phyloP scores from a whole-genome alignment of 2,888 invertebrate genomes.

The Ditula angustiorana region DNA sequence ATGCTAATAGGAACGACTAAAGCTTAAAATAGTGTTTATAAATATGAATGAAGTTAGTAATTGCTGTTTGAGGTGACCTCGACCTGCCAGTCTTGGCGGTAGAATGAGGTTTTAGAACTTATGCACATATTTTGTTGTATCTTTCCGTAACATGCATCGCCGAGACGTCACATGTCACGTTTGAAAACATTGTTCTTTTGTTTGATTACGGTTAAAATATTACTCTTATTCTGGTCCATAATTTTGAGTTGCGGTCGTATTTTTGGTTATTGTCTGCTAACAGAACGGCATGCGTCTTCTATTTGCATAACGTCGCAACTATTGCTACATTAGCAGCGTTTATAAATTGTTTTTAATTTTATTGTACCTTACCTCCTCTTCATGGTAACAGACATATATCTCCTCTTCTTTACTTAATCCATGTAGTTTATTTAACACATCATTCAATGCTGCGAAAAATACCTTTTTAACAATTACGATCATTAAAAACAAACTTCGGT shows the following conservation, averaged over 20 bases:
- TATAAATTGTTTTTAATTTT: no score
- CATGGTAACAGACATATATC: no score
- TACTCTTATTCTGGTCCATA: neutral
- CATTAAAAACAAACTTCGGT: no score
- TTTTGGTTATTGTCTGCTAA: neutral
- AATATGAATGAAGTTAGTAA: conserved; percentile 40
- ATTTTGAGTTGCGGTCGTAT: neutral
- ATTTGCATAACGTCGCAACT: conserved; percentile 15
- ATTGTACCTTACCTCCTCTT: no score
- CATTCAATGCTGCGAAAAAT: no score
- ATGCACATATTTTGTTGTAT: conserved; percentile 30
- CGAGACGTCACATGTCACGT: conserved; percentile 3
- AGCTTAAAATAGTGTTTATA: conserved; percentile 46
- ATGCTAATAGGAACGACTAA: conserved; percentile 53
- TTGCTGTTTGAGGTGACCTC: conserved; percentile 39
- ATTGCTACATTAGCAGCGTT: neutral
- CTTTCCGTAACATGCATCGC: conserved; percentile 15
- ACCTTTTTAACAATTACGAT: no score
- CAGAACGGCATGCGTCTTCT: conserved; percentile 22
- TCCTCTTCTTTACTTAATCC: no score
- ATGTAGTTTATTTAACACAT: no score
- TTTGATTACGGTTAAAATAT: conserved; percentile 18
- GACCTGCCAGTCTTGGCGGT: conserved; percentile 19
- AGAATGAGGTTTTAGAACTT: conserved; percentile 36
- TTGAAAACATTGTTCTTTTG: conserved; percentile 18